Conservation (phyloP, 2,888 invertebrate genomes). For the Troides aeacus region DNA sequence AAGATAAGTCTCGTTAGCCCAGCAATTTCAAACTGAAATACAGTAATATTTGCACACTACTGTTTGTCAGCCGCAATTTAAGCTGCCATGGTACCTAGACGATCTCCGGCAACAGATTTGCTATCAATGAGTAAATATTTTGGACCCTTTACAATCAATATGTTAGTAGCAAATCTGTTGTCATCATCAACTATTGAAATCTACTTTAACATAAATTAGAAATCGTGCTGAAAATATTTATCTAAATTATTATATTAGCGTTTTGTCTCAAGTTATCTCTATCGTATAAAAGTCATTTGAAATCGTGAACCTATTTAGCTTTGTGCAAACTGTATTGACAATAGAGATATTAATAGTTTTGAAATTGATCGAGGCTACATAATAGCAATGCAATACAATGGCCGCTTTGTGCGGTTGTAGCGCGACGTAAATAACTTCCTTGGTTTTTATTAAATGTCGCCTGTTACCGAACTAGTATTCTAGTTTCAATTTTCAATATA, state of each 20-base stretch:
- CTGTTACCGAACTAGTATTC: not conserved
- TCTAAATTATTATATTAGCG: not conserved
- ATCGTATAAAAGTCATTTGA: not conserved
- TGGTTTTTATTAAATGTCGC: conserved; percentile 22
- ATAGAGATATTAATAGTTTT: conserved; percentile 31
- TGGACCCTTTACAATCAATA: too few relatives aligned
- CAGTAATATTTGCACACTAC: too few relatives aligned
- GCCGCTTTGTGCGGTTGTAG: conserved; percentile 15
- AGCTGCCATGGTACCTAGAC: too few relatives aligned
- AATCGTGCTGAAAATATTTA: not conserved
- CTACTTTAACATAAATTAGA: too few relatives aligned
- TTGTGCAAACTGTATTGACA: conserved; percentile 21
- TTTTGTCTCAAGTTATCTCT: not conserved
- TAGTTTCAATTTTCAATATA: not conserved
- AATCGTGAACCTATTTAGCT: not conserved
- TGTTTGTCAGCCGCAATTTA: too few relatives aligned
- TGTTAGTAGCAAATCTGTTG: too few relatives aligned
- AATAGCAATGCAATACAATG: conserved; percentile 14
- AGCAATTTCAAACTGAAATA: too few relatives aligned
- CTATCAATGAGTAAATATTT: too few relatives aligned
- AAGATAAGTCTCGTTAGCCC: too few relatives aligned
- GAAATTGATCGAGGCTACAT: conserved; percentile 30
- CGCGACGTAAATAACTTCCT: conserved; percentile 21
- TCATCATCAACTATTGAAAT: too few relatives aligned
- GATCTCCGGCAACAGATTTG: too few relatives aligned